Evolutionary conservation across 2,113 vertebrate genomes (phyloP).

Genomic region (Eulemur rufifrons): DNA sequence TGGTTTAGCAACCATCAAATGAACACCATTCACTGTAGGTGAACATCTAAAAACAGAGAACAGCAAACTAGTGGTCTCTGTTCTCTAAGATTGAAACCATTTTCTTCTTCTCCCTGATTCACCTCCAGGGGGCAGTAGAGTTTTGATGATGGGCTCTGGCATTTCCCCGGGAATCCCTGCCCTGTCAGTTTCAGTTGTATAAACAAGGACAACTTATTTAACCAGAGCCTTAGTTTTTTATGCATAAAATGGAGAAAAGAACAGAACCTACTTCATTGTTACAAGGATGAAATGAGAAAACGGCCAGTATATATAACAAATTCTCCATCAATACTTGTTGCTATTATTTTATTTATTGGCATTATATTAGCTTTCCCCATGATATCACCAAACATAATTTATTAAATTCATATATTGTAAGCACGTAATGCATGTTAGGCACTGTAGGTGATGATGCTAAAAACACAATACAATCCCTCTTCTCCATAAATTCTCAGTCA

Average conservation of each 20-base stretch:
- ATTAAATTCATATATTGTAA: background rate
- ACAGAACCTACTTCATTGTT: background rate
- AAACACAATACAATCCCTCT: background rate
- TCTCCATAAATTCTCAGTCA: background rate
- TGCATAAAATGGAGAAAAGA: constrained; percentile 12
- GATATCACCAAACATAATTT: background rate
- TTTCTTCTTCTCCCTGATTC: background rate
- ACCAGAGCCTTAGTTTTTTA: constrained; percentile 5
- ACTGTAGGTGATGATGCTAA: background rate
- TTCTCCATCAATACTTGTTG: background rate
- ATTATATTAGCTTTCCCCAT: background rate
- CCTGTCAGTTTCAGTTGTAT: background rate
- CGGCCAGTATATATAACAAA: background rate
- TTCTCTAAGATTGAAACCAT: background rate
- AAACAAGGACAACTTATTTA: constrained; percentile 28
- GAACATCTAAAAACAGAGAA: background rate
- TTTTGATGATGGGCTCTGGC: background rate
- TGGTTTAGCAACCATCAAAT: background rate
- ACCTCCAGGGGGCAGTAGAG: constrained; percentile 55
- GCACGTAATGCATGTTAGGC: background rate
- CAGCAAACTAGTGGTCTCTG: background rate
- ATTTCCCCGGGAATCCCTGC: background rate
- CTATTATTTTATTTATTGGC: background rate
- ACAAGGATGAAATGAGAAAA: constrained; percentile 24
- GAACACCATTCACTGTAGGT: background rate